phyloP scores from a whole-genome alignment of 2,888 invertebrate genomes.

The Acanthosoma haemorrhoidale region DNA sequence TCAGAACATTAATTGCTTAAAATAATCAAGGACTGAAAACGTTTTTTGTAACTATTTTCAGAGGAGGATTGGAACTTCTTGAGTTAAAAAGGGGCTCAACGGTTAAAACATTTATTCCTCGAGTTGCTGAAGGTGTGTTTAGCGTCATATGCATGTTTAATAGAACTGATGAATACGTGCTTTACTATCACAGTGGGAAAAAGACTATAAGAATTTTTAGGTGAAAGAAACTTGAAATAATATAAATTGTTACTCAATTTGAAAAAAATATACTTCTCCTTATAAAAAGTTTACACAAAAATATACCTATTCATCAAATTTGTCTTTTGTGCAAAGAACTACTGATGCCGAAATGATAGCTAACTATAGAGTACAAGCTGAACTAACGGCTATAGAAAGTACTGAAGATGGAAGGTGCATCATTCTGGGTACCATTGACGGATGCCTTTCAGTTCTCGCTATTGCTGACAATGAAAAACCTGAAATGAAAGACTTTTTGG shows the following conservation, averaged over 20 bases:
- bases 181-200: slow-evolving; percentile 93
- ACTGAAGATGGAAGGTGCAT: slow-evolving; percentile 76
- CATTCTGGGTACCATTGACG: slow-evolving; percentile 87
- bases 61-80: slow-evolving; percentile 88
- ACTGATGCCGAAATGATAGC: slow-evolving; percentile 86
- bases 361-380: slow-evolving; percentile 85
- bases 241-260: too few species aligned
- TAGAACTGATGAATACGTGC: slow-evolving; percentile 86
- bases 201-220: slow-evolving; percentile 90
- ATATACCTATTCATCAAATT: neutral
- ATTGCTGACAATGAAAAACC: slow-evolving; percentile 65
- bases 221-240: too few species aligned
- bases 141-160: slow-evolving; percentile 93
- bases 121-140: slow-evolving; percentile 95
- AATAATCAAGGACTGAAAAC: too few species aligned
- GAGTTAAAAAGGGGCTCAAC: slow-evolving; percentile 86
- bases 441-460: slow-evolving; percentile 85
- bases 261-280: too few species aligned
- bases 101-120: slow-evolving; percentile 83
- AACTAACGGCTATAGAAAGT: slow-evolving; percentile 79
- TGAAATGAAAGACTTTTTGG: slow-evolving; percentile 59
- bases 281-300: too few species aligned
- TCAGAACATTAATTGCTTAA: too few species aligned
- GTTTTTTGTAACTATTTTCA: too few species aligned
- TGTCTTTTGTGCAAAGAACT: slow-evolving; percentile 66